Evolutionary conservation across 1,140 invertebrate species (phyloP).

Genomic region (Lepidurus arcticus): DNA sequence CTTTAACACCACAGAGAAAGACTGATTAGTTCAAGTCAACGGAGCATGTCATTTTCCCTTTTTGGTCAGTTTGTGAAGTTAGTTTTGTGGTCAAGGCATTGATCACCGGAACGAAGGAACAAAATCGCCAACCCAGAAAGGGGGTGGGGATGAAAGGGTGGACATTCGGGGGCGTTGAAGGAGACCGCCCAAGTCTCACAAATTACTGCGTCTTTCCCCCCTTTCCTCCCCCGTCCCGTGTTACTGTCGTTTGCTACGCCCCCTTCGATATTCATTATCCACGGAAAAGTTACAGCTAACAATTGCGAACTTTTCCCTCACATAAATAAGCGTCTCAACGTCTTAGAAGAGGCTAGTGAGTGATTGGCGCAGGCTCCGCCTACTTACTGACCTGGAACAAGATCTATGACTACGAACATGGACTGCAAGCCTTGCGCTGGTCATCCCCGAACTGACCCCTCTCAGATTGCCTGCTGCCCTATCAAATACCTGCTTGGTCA

Average conservation of each 20-base stretch:
- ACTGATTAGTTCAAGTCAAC: slow-evolving; percentile 15
- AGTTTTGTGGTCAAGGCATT: slow-evolving; percentile 3
- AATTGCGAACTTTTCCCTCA: background rate
- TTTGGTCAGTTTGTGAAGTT: slow-evolving; percentile 16
- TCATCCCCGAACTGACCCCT: background rate
- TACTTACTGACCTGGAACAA: background rate
- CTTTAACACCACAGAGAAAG: background rate
- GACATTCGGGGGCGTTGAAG: slow-evolving; percentile 8
- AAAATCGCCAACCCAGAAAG: background rate
- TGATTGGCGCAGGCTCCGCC: background rate
- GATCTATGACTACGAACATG: background rate
- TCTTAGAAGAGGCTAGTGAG: background rate
- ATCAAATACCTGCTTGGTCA: background rate
- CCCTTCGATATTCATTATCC: slow-evolving; percentile 12
- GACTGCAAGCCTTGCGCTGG: background rate
- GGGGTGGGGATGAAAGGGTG: background rate
- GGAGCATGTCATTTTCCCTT: slow-evolving; percentile 5
- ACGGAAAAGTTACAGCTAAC: background rate
- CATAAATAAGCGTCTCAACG: background rate
- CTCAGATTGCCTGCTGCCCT: background rate
- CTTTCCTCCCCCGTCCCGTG: background rate
- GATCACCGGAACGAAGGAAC: background rate
- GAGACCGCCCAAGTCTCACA: background rate
- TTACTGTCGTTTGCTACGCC: slow-evolving; percentile 5
- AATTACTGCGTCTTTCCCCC: background rate